phyloP scores from a whole-genome alignment of 2,797 vertebrate genomes.

The Erithacus rubecula region DNA sequence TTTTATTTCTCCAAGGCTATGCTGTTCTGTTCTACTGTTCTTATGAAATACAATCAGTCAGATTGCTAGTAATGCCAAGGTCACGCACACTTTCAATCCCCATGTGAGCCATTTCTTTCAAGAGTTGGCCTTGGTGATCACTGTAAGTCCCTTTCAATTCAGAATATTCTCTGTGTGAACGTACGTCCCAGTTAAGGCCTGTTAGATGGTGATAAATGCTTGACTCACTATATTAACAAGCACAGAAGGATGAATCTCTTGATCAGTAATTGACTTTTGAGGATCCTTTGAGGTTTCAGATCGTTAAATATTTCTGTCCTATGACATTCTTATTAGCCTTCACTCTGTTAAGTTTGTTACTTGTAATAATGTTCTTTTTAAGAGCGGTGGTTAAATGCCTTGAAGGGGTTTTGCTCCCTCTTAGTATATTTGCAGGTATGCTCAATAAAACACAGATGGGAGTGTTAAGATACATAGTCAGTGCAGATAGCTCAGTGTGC shows the following conservation, averaged over 20 bases:
- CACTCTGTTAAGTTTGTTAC: not conserved
- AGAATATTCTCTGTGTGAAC: not conserved
- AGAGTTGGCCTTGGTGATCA: not conserved
- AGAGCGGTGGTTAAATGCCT: not conserved
- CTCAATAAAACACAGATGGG: not conserved
- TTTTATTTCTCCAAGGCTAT: not conserved
- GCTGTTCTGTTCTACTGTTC: not conserved
- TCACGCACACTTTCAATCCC: accelerated
- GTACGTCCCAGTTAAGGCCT: not conserved
- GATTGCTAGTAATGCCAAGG: not conserved
- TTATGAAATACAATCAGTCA: not conserved
- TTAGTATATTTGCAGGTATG: not conserved
- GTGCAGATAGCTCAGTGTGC: not conserved
- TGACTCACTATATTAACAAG: not conserved
- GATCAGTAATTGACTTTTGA: not conserved
- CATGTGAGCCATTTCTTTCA: not conserved
- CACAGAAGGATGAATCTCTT: not conserved
- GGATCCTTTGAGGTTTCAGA: not conserved
- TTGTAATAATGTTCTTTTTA: not conserved
- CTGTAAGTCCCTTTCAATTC: not conserved
- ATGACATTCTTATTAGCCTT: not conserved
- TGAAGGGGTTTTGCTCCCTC: not conserved
- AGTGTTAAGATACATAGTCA: not conserved
- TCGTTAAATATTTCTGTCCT: not conserved
- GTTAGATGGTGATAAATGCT: not conserved